Evolutionary conservation across 1,140 invertebrate genomes (phyloP), one percentile per base, ranked within the genome.

Genomic region (Papilio glaucus): DNA sequence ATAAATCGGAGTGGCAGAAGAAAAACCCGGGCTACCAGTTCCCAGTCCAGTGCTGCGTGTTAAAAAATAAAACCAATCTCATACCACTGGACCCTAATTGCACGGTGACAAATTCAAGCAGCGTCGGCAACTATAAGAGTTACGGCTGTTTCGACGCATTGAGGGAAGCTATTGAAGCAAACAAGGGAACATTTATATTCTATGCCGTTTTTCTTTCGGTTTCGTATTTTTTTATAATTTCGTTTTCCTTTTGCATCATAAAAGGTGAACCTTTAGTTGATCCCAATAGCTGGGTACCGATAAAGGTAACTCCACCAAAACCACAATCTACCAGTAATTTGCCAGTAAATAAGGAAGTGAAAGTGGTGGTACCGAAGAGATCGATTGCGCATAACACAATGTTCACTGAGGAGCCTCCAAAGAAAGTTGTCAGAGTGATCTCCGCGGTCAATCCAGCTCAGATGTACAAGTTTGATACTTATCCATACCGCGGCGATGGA

Each of bases 191-290:
- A 12, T 72, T 90, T 10, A 84, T 90, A 78, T 86, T 88, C 42
- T 91, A 87, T 37, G 76, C 86, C 5, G 70, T 89, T 4, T 21
- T 87, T 6, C 49, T 84, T 0, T 15, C 60, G 7, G 10, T 85
- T 0, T 39, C 73, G 0, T 92, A 90, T 72, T 60, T 72, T 0
- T 45, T 86, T 18, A 41, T 90, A 15, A 77, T 86, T 1, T 71
- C 86, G 3, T 92, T 92, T 67, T 77, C 88, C 2, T 90, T 85
- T 75, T 89, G 86, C 29, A 82, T 92, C 4, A 80, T 87, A 5
- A 74, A 82, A 73, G 89, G 89, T 8, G 79, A 87, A 57, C 90
- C 89, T 0, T 71, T 91, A 10, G 41, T 69, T 1, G 10, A 37
- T 18, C 21, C 67, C 13, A 49, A 69, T 38, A 39, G 18, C 7